A percentile compares a stretch with the other conserved stretches of the same genome.
Conservation (phyloP, 2,888 invertebrate species). For the Metalampra italica region DNA sequence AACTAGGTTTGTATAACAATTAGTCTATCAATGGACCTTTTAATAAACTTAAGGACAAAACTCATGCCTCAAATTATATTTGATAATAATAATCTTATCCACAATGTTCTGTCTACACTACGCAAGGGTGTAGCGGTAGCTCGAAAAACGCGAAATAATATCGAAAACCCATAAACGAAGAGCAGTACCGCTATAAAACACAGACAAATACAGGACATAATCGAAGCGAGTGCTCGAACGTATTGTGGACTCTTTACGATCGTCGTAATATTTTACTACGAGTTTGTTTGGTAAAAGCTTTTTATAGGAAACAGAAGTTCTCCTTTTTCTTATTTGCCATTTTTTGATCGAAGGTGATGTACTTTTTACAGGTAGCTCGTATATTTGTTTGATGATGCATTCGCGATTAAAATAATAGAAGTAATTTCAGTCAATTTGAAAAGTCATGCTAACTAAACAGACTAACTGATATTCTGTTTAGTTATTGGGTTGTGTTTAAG, state of each 20-base stretch:
- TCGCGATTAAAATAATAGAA: no score
- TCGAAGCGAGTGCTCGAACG: slow-evolving; percentile 65
- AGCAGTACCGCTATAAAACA: slow-evolving; percentile 67
- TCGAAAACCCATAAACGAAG: slow-evolving; percentile 68
- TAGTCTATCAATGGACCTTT: no score
- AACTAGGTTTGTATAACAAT: no score
- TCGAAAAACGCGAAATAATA: slow-evolving; percentile 72
- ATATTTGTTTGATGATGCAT: no score
- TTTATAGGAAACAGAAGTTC: slow-evolving; percentile 28
- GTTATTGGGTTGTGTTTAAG: no score
- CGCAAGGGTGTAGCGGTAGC: slow-evolving; percentile 38
- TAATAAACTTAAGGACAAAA: no score
- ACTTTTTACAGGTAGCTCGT: background rate
- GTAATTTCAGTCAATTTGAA: no score
- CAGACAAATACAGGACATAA: slow-evolving; percentile 71
- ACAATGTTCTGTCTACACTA: slow-evolving; percentile 21
- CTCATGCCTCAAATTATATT: no score
- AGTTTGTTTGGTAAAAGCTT: slow-evolving; percentile 58
- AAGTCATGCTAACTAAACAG: no score
- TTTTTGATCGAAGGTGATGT: slow-evolving; percentile 7
- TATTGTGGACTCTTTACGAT: slow-evolving; percentile 69
- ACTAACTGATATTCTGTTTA: no score
- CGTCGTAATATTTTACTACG: slow-evolving; percentile 72
- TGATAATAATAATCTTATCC: slow-evolving; percentile 29
- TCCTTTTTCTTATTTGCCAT: slow-evolving; percentile 19